These are phyloP conservation scores for Anthoscopus minutus DNA, from an alignment of 2,113 vertebrate species.

Conservation along the genomic window DNA sequence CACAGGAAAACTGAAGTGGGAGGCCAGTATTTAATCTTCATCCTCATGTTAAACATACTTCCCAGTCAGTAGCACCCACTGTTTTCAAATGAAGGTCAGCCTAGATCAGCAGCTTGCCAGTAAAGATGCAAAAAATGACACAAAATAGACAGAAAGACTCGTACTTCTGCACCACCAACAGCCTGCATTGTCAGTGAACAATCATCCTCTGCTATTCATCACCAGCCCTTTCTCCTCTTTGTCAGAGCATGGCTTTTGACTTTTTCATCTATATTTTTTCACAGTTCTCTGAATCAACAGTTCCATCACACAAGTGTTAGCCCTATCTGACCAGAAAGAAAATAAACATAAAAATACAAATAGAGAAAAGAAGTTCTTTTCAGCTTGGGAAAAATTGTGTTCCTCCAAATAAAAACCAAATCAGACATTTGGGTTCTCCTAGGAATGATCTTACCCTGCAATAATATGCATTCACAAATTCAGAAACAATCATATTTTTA, in stretches of 20 bases:
- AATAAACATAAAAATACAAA: not conserved
- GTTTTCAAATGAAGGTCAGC: not conserved
- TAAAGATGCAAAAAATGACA: not conserved
- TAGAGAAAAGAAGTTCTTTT: not conserved
- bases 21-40: not conserved
- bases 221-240: not conserved
- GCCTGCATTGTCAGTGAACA: not conserved
- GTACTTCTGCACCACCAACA: not conserved
- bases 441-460: not conserved
- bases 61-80: not conserved
- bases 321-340: not conserved
- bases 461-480: not conserved
- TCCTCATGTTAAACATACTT: not conserved
- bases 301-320: not conserved
- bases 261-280: not conserved
- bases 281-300: not conserved
- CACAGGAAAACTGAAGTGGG: not conserved
- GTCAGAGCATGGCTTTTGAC: not conserved
- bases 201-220: not conserved
- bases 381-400: not conserved
- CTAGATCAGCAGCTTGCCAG: conserved; percentile 1
- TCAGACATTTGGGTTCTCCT: not conserved
- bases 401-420: not conserved
- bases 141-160: not conserved
- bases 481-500: not conserved